Evolutionary conservation across 2,797 vertebrate genomes (phyloP), one percentile per base, ranked within the genome.

Genomic region (Sitta carolinensis): DNA sequence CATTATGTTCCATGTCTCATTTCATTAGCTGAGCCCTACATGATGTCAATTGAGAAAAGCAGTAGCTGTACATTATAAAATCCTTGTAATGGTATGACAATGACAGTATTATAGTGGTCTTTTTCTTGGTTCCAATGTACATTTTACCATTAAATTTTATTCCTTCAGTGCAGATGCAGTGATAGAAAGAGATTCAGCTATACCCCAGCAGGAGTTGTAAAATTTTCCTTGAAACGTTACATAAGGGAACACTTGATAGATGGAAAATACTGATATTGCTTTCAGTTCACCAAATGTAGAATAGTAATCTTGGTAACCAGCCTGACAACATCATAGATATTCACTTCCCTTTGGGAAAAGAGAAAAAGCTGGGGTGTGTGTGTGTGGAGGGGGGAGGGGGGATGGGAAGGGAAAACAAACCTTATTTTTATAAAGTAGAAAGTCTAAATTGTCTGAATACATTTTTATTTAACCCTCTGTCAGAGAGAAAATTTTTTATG

Each of bases 1-100:
- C 98, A 99, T 99, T 99, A 98, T 99, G 98, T 97, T 98, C 94
- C 95, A 93, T 97, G 99, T 99, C 99, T 98, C 97, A 97, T 98
- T 97, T 97, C 96, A 99, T 99, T 99, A 99, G 97, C 86, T 92
- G 96, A 97, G 94, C 92, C 94, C 92, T 97, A 96, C 97, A 93
- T 99, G 98, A 99, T 98, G 97, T 98, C 98, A 97, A 98, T 98
- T 98, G 98, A 98, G 98, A 98, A 98, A 97, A 98, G 95, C 95
- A 97, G 95, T 97, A 95, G 85, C 92, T 89, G 91, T 94, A 93
- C 95, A 95, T 97, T 98, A 97, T 97, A 97, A 97, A 97, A 98
- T 97, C 94, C 72, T 95, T 94, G 80, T 90, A 97, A 97, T 82
- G 84, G 94, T 96, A 97, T 96, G 97, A 96, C 97, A 97, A 95